Evolutionary conservation across 2,797 vertebrate genomes (phyloP).

Genomic region (Rhinogobio ventralis): DNA sequence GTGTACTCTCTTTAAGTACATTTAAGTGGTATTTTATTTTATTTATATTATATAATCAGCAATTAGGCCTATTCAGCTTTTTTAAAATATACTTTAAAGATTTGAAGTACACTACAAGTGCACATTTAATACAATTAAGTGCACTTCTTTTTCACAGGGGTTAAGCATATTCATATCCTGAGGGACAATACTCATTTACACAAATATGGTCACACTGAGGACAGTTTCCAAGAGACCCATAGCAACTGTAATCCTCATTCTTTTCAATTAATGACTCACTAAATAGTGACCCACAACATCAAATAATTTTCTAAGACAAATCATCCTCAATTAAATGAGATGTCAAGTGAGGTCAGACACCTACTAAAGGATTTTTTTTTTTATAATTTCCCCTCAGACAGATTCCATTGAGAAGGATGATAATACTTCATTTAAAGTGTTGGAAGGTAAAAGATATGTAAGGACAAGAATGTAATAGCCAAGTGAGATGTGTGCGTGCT

Average conservation of each 20-base stretch:
- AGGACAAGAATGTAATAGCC: constrained; percentile 8
- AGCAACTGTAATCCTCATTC: constrained; percentile 12
- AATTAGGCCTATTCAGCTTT: background rate
- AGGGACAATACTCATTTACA: background rate
- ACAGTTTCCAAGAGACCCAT: background rate
- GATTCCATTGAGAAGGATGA: constrained; percentile 38
- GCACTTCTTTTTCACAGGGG: background rate
- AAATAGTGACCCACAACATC: constrained; percentile 14
- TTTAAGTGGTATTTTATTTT: background rate
- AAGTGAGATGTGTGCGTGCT: background rate
- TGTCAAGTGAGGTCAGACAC: constrained; percentile 39
- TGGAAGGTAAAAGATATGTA: constrained; percentile 22
- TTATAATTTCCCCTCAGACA: constrained; percentile 21
- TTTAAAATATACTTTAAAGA: background rate
- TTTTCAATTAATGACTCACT: constrained; percentile 47
- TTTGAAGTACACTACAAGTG: background rate
- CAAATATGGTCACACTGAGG: background rate
- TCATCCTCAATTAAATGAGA: constrained; percentile 39
- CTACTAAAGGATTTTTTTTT: background rate
- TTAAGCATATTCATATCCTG: background rate
- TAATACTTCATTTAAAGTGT: constrained; percentile 4
- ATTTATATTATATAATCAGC: background rate
- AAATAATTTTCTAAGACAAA: constrained; percentile 16
- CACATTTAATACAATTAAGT: background rate
- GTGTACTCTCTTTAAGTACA: background rate